Evolutionary conservation across 2,888 invertebrate genomes (phyloP), one percentile per base, ranked within the genome.

Genomic region (Catonia carolina): DNA sequence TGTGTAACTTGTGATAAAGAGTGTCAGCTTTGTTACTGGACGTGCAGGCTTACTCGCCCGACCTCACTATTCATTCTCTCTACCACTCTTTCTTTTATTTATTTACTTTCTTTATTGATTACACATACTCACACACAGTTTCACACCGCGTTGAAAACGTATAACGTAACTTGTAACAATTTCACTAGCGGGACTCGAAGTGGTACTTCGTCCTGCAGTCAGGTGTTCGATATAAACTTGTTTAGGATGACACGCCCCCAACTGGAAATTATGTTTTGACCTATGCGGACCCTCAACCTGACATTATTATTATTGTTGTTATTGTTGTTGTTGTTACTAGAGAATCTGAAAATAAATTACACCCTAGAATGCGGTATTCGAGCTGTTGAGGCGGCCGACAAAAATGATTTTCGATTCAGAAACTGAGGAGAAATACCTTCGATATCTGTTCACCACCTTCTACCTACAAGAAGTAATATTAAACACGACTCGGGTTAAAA

Each of bases 181-280:
- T 33, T 33, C 36, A 8, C 14, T 35, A 33, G 36, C 50, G 33
- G 50, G 27, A 17, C 35, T 17, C 20, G 42, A 42, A 42, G 20
- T 23, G 20, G 12, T 5, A 22, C 45, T 23, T 12, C 23, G 10
- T 4, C n/a, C 20, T 3, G 6, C 10, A 18, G 45, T 45, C 45
- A 45, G 45, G 45, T 45, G 45, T 45, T 20, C 45, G 45, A 45
- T 3, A 2, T 18, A 45, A 45, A 45, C 45, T 22, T 45, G 45
- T 45, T 45, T 23, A 12, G 23, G 27, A 23, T 27, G 23, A 7
- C 45, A 45, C 45, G 45, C 45, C 45, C 45, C 5, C 45, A 45
- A 45, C 45, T 45, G 45, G 45, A 45, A 45, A 45, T 45, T 45
- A 45, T 27, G 27, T 22, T 45, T 45, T 45, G 45, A 45, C 45